These are phyloP conservation scores for Diarsia mendica DNA, from an alignment of 2,888 invertebrate genomes.

Conservation along the genomic window DNA sequence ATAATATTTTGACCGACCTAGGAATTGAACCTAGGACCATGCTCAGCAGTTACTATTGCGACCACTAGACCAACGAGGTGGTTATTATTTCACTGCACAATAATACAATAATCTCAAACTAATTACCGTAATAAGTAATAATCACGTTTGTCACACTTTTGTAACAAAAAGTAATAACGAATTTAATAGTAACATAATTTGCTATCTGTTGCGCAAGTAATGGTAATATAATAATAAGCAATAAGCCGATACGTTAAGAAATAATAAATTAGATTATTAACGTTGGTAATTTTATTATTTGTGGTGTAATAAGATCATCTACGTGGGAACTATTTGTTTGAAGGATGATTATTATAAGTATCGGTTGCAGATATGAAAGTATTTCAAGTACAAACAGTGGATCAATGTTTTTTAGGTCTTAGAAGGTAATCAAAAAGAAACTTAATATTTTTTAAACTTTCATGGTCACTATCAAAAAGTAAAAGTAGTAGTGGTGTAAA, in stretches of 20 bases:
- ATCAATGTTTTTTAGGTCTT: background rate
- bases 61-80: too few species aligned
- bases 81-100: background rate
- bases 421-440: background rate
- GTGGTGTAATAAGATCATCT: conserved; percentile 49
- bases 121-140: conserved; percentile 38
- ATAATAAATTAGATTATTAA: conserved; percentile 54
- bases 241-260: conserved; percentile 51
- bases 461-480: too few species aligned
- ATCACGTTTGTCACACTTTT: conserved; percentile 40
- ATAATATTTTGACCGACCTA: too few species aligned
- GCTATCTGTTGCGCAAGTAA: conserved; percentile 39
- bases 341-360: conserved; percentile 32
- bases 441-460: too few species aligned
- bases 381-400: background rate
- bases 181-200: conserved; percentile 50
- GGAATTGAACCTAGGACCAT: too few species aligned
- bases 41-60: too few species aligned
- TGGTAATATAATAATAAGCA: conserved; percentile 37
- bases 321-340: conserved; percentile 46
- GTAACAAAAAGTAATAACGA: conserved; percentile 40
- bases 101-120: conserved; percentile 17
- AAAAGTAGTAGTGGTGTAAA: too few species aligned
- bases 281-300: conserved; percentile 40
- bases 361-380: background rate